A percentile compares a stretch with the other conserved stretches of the same genome.
Conservation (phyloP, 2,888 invertebrate species). For the Scotopteryx bipunctaria region DNA sequence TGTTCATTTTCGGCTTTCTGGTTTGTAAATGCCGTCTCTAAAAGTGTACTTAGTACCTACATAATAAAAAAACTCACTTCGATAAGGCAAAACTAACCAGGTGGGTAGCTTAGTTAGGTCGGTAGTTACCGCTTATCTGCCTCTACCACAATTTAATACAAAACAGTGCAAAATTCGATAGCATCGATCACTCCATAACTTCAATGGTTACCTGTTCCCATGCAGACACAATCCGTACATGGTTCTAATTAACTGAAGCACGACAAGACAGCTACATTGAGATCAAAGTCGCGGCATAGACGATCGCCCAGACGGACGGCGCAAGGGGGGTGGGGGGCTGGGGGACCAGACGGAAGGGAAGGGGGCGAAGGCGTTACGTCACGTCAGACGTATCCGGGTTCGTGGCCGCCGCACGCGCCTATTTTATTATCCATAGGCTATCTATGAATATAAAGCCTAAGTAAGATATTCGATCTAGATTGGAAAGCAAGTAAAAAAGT, state of each 20-base stretch:
- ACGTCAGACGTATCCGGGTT: constrained; percentile 80
- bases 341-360: constrained; percentile 34
- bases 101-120: no score
- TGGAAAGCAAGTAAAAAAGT: no score
- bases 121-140: no score
- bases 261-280: constrained; percentile 42
- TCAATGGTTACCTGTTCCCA: constrained; percentile 33
- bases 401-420: constrained; percentile 76
- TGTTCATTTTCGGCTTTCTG: no score
- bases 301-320: constrained; percentile 75
- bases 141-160: no score
- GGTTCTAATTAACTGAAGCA: constrained; percentile 33
- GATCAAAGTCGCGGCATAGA: constrained; percentile 65
- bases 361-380: constrained; percentile 68
- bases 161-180: constrained; percentile 13
- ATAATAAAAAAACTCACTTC: neutral
- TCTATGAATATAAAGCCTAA: no score
- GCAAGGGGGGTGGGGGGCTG: constrained; percentile 41
- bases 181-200: constrained; percentile 25
- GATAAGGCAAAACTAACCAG: neutral
- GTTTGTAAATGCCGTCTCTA: no score
- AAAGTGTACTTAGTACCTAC: no score
- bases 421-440: constrained; percentile 28
- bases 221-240: constrained; percentile 22
- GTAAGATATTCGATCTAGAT: no score